Percentiles rank a stretch among this genome's conserved stretches.
Evolutionary conservation across 2,113 vertebrate species (phyloP).

Genomic region (Coracopsis vasa): DNA sequence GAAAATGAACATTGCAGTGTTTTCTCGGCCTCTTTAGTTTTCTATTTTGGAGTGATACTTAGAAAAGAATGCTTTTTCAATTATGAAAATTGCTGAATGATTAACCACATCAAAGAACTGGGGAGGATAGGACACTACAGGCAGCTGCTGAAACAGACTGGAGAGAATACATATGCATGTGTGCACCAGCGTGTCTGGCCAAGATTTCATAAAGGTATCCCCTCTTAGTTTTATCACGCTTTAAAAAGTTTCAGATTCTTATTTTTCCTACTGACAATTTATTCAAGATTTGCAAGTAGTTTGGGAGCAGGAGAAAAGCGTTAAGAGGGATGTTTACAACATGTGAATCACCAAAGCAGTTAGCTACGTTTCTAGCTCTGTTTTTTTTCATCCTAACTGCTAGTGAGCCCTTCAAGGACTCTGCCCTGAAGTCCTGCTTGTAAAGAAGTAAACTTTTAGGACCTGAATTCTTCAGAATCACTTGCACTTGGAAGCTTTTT

Average conservation of each 20-base stretch:
- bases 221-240: neutral
- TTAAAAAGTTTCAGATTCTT: neutral
- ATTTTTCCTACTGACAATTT: neutral
- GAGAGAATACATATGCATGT: neutral
- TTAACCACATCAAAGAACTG: neutral
- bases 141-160: neutral
- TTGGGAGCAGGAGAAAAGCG: neutral
- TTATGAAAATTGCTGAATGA: neutral
- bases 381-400: neutral
- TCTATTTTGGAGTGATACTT: neutral
- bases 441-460: neutral
- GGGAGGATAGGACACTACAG: fast-evolving
- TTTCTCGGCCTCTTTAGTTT: neutral
- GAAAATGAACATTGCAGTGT: neutral
- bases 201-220: neutral
- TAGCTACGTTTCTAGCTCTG: neutral
- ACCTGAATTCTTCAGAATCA: neutral
- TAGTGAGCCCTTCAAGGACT: neutral
- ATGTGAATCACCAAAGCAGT: neutral
- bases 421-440: neutral
- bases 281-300: neutral
- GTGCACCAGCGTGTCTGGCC: neutral
- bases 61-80: neutral
- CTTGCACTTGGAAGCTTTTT: neutral
- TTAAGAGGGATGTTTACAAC: fast-evolving